Percentiles rank a stretch among this genome's conserved stretches.
Conservation (phyloP, 1,140 invertebrate species). For the Ptiloglossa arizonensis region DNA sequence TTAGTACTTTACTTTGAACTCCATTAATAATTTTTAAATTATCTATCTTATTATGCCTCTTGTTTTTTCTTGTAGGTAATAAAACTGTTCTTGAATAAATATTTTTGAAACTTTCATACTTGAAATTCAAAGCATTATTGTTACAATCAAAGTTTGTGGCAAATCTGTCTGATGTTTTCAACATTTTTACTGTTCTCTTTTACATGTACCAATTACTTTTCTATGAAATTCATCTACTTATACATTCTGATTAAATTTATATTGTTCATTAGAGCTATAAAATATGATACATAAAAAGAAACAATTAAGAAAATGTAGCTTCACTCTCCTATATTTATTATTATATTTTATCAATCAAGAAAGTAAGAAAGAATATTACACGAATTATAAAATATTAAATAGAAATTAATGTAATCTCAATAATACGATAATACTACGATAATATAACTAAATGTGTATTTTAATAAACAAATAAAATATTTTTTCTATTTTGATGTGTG, state of each 20-base stretch:
- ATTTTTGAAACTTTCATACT: not conserved
- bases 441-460: not conserved
- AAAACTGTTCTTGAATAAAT: not conserved
- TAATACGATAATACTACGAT: not conserved
- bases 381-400: not conserved
- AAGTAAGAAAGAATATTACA: not conserved
- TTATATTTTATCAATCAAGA: too few species aligned
- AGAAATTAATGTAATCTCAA: not conserved
- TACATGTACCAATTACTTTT: not conserved
- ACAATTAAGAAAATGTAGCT: not conserved
- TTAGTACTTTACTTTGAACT: not conserved
- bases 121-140: not conserved
- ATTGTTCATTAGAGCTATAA: not conserved
- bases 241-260: not conserved
- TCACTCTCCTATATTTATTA: not conserved
- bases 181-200: not conserved
- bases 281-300: not conserved
- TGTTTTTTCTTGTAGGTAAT: not conserved
- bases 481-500: not conserved
- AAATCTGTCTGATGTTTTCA: not conserved
- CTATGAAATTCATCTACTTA: not conserved
- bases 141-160: not conserved
- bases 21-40: not conserved
- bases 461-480: not conserved
- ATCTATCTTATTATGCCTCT: not conserved